A percentile compares a stretch with the other conserved stretches of the same genome.
Evolutionary conservation across 53 echinoderm and acorn worm species (phyloP).

Genomic region (Antedon mediterranea): DNA sequence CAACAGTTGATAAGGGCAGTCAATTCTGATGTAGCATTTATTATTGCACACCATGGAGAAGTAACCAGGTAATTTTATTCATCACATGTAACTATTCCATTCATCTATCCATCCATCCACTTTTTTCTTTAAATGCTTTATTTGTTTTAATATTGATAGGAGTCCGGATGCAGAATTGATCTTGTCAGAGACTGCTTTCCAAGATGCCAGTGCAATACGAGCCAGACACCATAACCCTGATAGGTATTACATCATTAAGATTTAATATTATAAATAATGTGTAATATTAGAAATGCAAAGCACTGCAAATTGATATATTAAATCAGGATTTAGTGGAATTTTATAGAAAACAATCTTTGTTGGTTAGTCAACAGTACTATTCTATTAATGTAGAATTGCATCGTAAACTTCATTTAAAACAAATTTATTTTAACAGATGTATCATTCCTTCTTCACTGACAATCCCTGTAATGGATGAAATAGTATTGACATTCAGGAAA

Average conservation of each 20-base stretch:
- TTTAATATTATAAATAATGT: no score
- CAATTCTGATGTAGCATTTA: slow-evolving; percentile 72
- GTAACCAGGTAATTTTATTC: slow-evolving; percentile 86
- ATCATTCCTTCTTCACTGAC: background rate
- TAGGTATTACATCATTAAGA: no score
- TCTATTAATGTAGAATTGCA: no score
- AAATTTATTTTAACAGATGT: background rate
- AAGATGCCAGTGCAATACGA: slow-evolving; percentile 52
- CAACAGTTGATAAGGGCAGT: slow-evolving; percentile 73
- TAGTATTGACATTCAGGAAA: slow-evolving; percentile 53
- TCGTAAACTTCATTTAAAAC: no score
- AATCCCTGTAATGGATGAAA: slow-evolving; percentile 30
- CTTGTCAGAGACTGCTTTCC: slow-evolving; percentile 74
- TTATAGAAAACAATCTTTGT: no score
- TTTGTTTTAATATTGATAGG: slow-evolving; percentile 16
- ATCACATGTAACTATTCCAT: no score
- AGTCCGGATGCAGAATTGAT: slow-evolving; percentile 80
- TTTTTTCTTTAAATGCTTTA: no score
- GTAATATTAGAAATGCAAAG: no score
- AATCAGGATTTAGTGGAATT: no score
- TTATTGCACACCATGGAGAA: slow-evolving; percentile 87
- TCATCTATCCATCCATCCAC: no score
- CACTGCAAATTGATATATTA: no score
- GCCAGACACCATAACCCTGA: slow-evolving; percentile 60
- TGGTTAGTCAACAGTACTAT: no score